Percentiles rank a stretch among this genome's conserved stretches.
phyloP scores from a whole-genome alignment of 2,797 vertebrate species.

The Pipistrellus pygmaeus region DNA sequence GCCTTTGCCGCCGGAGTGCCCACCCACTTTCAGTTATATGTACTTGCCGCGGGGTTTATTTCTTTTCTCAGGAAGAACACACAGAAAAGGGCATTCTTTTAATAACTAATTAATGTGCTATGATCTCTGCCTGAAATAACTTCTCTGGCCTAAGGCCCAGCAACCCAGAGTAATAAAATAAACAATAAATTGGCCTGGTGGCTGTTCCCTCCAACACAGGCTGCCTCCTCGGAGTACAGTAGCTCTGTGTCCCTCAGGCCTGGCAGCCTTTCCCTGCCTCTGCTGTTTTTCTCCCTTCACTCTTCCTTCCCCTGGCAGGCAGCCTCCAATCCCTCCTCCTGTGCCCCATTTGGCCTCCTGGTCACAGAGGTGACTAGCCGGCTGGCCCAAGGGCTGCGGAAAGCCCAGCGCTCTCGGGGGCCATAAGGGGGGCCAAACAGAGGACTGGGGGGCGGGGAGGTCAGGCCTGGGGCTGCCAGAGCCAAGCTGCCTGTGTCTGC shows the following conservation, averaged over 20 bases:
- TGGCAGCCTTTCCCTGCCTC: slow-evolving; percentile 31
- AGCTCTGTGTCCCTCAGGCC: slow-evolving; percentile 77
- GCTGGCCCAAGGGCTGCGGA: neutral
- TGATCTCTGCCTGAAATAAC: slow-evolving; percentile 86
- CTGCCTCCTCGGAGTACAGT: slow-evolving; percentile 76
- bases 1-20: neutral
- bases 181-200: slow-evolving; percentile 80
- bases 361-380: neutral
- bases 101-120: slow-evolving; percentile 83
- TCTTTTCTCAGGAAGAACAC: slow-evolving; percentile 80
- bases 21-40: slow-evolving; percentile 36
- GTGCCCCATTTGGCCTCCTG: neutral
- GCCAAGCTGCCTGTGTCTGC: neutral
- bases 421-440: neutral
- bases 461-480: neutral
- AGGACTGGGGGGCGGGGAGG: accelerated
- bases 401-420: neutral
- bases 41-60: slow-evolving; percentile 64
- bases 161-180: slow-evolving; percentile 86
- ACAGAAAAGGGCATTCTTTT: slow-evolving; percentile 82
- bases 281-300: neutral
- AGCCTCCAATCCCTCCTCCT: neutral
- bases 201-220: slow-evolving; percentile 70
- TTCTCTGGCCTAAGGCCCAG: slow-evolving; percentile 81
- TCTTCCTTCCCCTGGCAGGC: slow-evolving; percentile 36